Evolutionary conservation across 1,140 invertebrate genomes (phyloP).

Genomic region (Ostrea denselamellosa): DNA sequence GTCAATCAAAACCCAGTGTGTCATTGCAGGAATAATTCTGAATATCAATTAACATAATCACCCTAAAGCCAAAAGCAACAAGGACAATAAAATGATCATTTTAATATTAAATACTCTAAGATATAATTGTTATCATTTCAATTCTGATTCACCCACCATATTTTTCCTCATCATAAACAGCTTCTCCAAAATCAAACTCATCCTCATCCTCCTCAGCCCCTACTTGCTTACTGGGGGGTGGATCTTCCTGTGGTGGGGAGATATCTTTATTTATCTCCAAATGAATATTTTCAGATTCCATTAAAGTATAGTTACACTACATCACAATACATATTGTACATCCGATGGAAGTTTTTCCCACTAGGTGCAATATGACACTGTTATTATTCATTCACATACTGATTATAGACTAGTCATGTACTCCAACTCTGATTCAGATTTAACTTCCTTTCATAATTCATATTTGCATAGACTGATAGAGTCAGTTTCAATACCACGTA

Average conservation of each 20-base stretch:
- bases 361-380: not conserved
- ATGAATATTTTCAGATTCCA: not conserved
- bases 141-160: not conserved
- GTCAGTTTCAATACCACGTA: not conserved
- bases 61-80: too few relatives aligned
- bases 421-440: not conserved
- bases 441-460: not conserved
- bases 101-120: too few relatives aligned
- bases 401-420: not conserved
- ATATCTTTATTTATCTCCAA: slow-evolving; percentile 16
- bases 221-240: not conserved
- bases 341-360: not conserved
- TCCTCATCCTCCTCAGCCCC: slow-evolving; percentile 26
- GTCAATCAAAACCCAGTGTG: too few relatives aligned
- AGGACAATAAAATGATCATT: too few relatives aligned
- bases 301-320: not conserved
- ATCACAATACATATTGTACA: not conserved
- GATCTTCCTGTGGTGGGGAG: slow-evolving; percentile 12
- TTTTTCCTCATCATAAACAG: slow-evolving; percentile 30
- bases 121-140: too few relatives aligned
- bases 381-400: not conserved
- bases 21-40: too few relatives aligned
- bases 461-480: not conserved
- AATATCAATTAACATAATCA: too few relatives aligned
- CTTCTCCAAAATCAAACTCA: slow-evolving; percentile 21